Percentiles rank a stretch among this genome's conserved stretches.
These are phyloP conservation scores for Aelia acuminata DNA, from an alignment of 2,888 invertebrate species.

Conservation along the genomic window DNA sequence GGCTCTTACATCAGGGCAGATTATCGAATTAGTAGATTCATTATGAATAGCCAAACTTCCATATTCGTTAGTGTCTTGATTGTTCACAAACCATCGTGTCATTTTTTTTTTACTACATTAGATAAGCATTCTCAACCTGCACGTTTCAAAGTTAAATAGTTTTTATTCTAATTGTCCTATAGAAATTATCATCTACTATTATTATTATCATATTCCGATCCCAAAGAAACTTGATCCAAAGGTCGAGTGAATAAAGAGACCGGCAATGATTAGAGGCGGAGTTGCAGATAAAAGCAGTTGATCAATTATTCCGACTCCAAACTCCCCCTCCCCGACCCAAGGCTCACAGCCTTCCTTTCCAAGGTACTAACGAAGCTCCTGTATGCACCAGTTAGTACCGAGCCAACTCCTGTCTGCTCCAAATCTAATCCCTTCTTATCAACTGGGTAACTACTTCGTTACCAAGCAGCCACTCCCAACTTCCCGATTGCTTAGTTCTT, in stretches of 20 bases:
- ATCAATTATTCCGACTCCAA: slow-evolving; percentile 34
- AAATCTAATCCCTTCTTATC: slow-evolving; percentile 31
- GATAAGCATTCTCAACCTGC: too few species aligned
- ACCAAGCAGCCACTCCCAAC: neutral
- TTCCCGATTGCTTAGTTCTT: neutral
- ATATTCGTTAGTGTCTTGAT: too few species aligned
- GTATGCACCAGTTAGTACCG: slow-evolving; percentile 23
- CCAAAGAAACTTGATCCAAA: neutral
- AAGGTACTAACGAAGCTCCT: slow-evolving; percentile 20
- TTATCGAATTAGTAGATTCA: too few species aligned
- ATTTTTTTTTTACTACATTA: too few species aligned
- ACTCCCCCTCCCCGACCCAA: neutral
- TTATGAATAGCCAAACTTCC: too few species aligned
- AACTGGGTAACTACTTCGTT: slow-evolving; percentile 16
- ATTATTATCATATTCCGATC: neutral
- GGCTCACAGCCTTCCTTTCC: neutral
- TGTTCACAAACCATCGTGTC: too few species aligned
- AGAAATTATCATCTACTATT: neutral
- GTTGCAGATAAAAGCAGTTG: slow-evolving; percentile 24
- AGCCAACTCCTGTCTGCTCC: neutral
- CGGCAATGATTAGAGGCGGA: slow-evolving; percentile 27
- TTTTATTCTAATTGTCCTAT: too few species aligned
- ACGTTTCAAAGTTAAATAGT: too few species aligned
- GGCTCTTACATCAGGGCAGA: too few species aligned
- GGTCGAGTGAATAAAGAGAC: neutral